Evolutionary conservation across 35 echinoderm and acorn worm species (phyloP), one percentile per base, ranked within the genome.

Genomic region (Stichopus chloronotus): DNA sequence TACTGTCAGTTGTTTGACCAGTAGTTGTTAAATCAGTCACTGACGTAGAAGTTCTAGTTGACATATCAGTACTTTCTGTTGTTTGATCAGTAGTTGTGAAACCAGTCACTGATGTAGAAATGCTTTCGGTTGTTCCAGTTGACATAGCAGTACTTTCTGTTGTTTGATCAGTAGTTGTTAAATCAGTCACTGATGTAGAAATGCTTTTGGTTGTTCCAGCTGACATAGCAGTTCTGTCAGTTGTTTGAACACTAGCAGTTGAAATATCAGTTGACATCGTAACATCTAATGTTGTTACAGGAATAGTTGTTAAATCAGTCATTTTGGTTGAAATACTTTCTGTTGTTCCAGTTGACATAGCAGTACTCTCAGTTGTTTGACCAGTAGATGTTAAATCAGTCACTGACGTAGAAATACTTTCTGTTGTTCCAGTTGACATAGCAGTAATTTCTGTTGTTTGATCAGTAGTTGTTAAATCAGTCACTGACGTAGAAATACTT

Each of bases 281-380:
- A 25, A 79, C 30, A 52, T 52, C 77, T 79, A 54, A 53, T 77
- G 72, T 78, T 21, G 21, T 77, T 77, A 22, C 76, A 83, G 76
- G n/a, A 13, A 19, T 19, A 77, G 6, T 25, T 17, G 60, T 6
- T 63, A 16, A 63, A 12, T 63, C 60, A 63, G 60, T 63, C 9
- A 63, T 8, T 16, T 63, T 16, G 17, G 16, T 10, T 63, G n/a
- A n/a, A n/a, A n/a, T n/a, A n/a, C n/a, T n/a, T n/a, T n/a, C n/a
- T n/a, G n/a, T n/a, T n/a, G n/a, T n/a, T n/a, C n/a, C n/a, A n/a
- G n/a, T n/a, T n/a, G n/a, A n/a, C n/a, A 5, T 23, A n/a, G 71
- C 11, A 76, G 4, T 76, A 4, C 4, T 76, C 16, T 12, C 71
- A 5, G 5, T 76, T 76, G 71, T 76, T 5, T n/a, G 16, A 12